Evolutionary conservation across 2,888 invertebrate genomes (phyloP).

Genomic region (Cepaea hortensis): DNA sequence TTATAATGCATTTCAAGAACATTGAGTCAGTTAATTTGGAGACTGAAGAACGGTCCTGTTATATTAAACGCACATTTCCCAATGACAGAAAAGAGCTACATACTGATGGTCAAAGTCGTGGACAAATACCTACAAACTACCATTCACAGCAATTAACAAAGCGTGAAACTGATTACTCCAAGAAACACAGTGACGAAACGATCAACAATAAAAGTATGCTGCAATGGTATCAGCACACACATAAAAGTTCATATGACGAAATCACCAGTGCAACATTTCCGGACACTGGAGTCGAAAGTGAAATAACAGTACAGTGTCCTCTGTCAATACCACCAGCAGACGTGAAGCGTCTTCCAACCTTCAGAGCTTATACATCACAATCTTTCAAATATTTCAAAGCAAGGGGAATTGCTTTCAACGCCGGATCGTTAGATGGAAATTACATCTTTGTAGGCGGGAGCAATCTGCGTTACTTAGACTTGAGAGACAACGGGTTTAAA

Average conservation of each 20-base stretch:
- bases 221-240: neutral
- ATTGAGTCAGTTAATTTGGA: neutral
- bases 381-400: conserved; percentile 1
- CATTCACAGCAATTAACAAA: neutral
- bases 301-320: too few species aligned
- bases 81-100: neutral
- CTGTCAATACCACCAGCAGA: too few species aligned
- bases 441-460: neutral
- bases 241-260: too few species aligned
- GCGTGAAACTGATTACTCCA: too few species aligned
- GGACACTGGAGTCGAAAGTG: too few species aligned
- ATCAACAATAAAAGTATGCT: neutral
- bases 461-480: neutral
- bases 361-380: neutral
- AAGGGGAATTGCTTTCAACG: neutral
- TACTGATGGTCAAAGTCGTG: too few species aligned
- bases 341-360: too few species aligned
- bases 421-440: neutral
- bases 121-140: too few species aligned
- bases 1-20: neutral
- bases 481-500: neutral
- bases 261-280: too few species aligned
- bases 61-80: neutral
- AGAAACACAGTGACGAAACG: neutral
- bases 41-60: too few species aligned